Evolutionary conservation across 2,113 vertebrate genomes (phyloP).

Genomic region (Gavialis gangeticus): DNA sequence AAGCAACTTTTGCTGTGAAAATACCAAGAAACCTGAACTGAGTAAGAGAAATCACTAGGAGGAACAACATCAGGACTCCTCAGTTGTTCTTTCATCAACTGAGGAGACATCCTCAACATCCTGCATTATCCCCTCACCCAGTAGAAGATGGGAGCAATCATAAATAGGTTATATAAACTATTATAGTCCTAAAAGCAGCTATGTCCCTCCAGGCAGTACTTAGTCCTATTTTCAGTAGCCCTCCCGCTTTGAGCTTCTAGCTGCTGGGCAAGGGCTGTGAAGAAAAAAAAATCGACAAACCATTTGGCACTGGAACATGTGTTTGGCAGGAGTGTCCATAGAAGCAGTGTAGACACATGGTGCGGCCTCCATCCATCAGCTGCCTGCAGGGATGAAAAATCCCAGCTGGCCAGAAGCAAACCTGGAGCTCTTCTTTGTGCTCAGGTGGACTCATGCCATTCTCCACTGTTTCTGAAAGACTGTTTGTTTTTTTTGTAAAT

Average conservation of each 20-base stretch:
- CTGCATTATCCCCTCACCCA: not conserved
- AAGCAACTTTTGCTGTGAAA: slow-evolving; percentile 55
- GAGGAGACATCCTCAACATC: not conserved
- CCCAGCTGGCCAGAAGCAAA: not conserved
- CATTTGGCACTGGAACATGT: not conserved
- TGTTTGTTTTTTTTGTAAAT: not conserved
- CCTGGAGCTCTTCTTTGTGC: not conserved
- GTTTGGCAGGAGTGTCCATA: not conserved
- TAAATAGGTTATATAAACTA: not conserved
- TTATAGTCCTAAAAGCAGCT: rapidly evolving
- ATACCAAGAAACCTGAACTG: slow-evolving; percentile 67
- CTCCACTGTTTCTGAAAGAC: not conserved
- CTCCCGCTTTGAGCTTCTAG: not conserved
- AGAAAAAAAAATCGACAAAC: not conserved
- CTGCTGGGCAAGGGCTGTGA: not conserved
- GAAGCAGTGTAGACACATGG: rapidly evolving
- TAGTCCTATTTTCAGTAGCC: not conserved
- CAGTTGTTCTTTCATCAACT: slow-evolving; percentile 51
- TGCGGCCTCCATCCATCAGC: not conserved
- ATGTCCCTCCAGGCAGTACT: not conserved
- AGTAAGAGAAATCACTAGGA: not conserved
- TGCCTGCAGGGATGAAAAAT: not conserved
- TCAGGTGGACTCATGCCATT: not conserved
- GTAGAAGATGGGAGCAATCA: not conserved
- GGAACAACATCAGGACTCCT: slow-evolving; percentile 33